Evolutionary conservation across 2,888 invertebrate genomes (phyloP), one percentile per base, ranked within the genome.

Genomic region (Taphrorychus bicolor): DNA sequence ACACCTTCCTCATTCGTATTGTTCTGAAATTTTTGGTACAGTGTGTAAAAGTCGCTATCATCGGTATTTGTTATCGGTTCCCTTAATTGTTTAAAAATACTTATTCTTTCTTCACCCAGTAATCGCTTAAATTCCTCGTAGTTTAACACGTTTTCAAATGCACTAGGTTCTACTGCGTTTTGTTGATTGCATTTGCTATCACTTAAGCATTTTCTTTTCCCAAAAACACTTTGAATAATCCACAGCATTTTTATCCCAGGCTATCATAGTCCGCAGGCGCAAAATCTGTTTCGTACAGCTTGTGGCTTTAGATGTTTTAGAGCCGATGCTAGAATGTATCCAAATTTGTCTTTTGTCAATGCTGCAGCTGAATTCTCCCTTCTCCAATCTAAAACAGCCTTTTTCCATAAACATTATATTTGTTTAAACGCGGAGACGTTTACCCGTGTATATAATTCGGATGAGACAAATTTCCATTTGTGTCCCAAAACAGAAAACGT

Each of bases 201-300:
- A 51, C 5, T n/a, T 54, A 54, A 24, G 41, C 7, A 11, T 18
- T 57, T 41, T 17, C n/a, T 57, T 57, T 42, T 49, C 49, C 59
- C 71, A n/a, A 71, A n/a, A 23, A 42, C 69, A 70, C 53, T 71
- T 70, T 7, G 56, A 42, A 59, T 61, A 66, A 57, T 71, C 70
- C 5, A 71, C 58, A 9, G 69, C 66, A 21, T 52, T 23, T 7
- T 61, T 11, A 66, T 73, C 51, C 69, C 70, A 71, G 41, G 73
- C 72, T n/a, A n/a, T 58, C 16, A 73, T 17, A 73, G 58, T 14
- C 70, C 71, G 48, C 66, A 69, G 2, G 59, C 62, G 32, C 59
- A 32, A 66, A 73, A 73, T 24, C 72, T 72, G 63, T 72, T 63
- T 67, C 3, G 22, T 4, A 65, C 17, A 49, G 14, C 56, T 1